These are phyloP conservation scores for Coenonympha glycerion DNA, from an alignment of 2,888 invertebrate species.

Conservation along the genomic window DNA sequence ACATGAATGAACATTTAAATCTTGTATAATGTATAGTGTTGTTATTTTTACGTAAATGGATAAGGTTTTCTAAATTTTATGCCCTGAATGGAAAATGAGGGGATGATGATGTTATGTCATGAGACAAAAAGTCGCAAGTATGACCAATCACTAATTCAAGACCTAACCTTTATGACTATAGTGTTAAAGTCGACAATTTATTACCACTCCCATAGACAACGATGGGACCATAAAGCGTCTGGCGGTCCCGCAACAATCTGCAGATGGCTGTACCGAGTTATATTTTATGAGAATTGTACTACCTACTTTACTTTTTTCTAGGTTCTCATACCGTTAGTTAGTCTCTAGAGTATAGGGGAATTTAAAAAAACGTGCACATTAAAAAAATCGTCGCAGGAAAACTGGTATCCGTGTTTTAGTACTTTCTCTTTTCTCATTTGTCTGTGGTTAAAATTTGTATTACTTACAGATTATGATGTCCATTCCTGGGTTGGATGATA, in stretches of 20 bases:
- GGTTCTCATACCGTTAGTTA: slow-evolving; percentile 1
- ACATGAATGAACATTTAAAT: too few relatives aligned
- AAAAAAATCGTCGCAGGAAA: too few relatives aligned
- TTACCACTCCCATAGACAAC: slow-evolving; percentile 8
- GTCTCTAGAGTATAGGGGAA: neutral
- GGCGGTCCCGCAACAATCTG: slow-evolving; percentile 28
- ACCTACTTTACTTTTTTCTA: slow-evolving; percentile 6
- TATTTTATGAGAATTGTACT: slow-evolving; percentile 19
- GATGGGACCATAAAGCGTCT: slow-evolving; percentile 26
- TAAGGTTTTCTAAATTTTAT: too few relatives aligned
- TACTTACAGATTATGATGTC: too few relatives aligned
- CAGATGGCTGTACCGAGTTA: slow-evolving; percentile 24
- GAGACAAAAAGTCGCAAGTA: neutral
- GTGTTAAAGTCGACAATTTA: slow-evolving; percentile 22
- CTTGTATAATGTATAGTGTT: too few relatives aligned
- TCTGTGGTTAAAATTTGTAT: too few relatives aligned
- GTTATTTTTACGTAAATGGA: too few relatives aligned
- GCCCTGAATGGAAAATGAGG: too few relatives aligned
- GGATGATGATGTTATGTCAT: too few relatives aligned
- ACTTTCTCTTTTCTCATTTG: too few relatives aligned
- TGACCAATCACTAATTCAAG: neutral
- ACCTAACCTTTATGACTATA: slow-evolving; percentile 16
- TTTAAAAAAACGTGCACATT: neutral
- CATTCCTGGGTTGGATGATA: too few relatives aligned
- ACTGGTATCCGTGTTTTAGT: too few relatives aligned